Conservation (phyloP, 2,797 vertebrate genomes). For the Labeo calbasu region DNA sequence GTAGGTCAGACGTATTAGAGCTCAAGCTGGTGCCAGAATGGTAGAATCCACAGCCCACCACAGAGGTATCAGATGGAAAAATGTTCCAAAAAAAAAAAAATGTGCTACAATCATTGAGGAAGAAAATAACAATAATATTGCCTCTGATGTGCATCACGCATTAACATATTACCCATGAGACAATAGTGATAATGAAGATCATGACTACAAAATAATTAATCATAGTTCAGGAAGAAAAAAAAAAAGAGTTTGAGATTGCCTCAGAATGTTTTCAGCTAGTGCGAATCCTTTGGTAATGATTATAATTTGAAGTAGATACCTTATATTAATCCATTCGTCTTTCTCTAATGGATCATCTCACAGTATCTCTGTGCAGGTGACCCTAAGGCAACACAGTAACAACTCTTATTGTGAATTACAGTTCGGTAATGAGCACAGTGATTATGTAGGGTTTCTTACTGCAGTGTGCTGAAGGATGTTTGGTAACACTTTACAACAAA, state of each 20-base stretch:
- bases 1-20: slow-evolving; percentile 18
- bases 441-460: slow-evolving; percentile 40
- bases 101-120: slow-evolving; percentile 52
- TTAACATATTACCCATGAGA: slow-evolving; percentile 38
- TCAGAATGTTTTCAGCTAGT: slow-evolving; percentile 49
- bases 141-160: slow-evolving; percentile 43
- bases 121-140: slow-evolving; percentile 49
- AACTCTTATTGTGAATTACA: slow-evolving; percentile 53
- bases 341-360: slow-evolving; percentile 55
- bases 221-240: neutral
- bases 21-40: slow-evolving; percentile 27
- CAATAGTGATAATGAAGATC: slow-evolving; percentile 46
- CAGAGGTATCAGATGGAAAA: slow-evolving; percentile 7
- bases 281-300: slow-evolving; percentile 61
- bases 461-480: slow-evolving; percentile 12
- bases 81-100: slow-evolving; percentile 11
- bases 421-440: slow-evolving; percentile 59
- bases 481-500: slow-evolving; percentile 10
- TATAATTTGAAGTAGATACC: slow-evolving; percentile 56
- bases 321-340: slow-evolving; percentile 45
- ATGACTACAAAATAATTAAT: slow-evolving; percentile 26
- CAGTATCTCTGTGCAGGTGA: slow-evolving; percentile 55
- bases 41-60: slow-evolving; percentile 29
- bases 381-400: slow-evolving; percentile 60
- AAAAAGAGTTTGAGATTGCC: slow-evolving; percentile 41